Evolutionary conservation across 2,888 invertebrate species (phyloP).

Genomic region (Lutraria lutraria): DNA sequence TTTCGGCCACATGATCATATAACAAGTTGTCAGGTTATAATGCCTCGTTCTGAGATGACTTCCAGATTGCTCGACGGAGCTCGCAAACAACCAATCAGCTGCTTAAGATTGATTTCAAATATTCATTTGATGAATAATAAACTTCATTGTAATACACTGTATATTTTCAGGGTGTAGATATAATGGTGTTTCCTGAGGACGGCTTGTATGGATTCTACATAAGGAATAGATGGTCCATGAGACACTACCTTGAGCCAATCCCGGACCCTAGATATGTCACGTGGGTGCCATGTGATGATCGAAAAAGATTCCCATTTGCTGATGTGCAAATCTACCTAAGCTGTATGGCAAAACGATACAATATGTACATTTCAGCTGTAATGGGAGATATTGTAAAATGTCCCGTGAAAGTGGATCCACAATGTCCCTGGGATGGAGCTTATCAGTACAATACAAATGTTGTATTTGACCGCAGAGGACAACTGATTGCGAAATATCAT

Average conservation of each 20-base stretch:
- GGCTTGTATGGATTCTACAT: constrained; percentile 51
- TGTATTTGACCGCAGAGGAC: constrained; percentile 85
- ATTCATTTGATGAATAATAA: no score
- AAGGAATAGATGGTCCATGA: constrained; percentile 18
- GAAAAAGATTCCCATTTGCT: constrained; percentile 54
- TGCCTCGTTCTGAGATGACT: no score
- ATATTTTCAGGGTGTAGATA: constrained; percentile 48
- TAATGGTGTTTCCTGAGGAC: constrained; percentile 56
- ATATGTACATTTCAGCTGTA: constrained; percentile 79
- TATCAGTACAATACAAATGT: constrained; percentile 92
- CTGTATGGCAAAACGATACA: constrained; percentile 89
- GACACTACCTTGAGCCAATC: constrained; percentile 51
- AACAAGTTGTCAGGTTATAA: no score
- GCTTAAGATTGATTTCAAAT: no score
- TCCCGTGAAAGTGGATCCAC: constrained; percentile 27
- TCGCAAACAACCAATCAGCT: no score
- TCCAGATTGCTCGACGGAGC: no score
- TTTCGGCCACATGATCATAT: no score
- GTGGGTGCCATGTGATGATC: constrained; percentile 85
- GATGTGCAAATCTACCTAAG: constrained; percentile 84
- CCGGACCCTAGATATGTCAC: constrained; percentile 39
- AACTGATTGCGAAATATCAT: constrained; percentile 79
- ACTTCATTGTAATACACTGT: background rate
- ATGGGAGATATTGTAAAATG: constrained; percentile 56
- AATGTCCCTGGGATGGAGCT: constrained; percentile 77